A percentile compares a stretch with the other conserved stretches of the same genome.
Conservation (phyloP, 2,888 invertebrate species). For the Liposcelis brunnea region DNA sequence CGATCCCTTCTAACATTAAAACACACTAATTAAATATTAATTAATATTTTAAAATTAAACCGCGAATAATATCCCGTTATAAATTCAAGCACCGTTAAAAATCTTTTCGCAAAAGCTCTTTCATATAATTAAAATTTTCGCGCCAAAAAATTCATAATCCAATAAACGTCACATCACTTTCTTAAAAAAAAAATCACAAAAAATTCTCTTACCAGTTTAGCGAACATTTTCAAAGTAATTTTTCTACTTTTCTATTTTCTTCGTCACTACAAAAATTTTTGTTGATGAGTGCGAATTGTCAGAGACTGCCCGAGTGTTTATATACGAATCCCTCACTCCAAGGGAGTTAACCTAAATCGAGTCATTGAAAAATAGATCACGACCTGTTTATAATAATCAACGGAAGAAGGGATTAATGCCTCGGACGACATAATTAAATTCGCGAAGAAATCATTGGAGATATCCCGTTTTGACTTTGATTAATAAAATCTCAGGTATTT, state of each 20-base stretch:
- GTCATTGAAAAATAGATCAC: slow-evolving; percentile 9
- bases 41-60: no score
- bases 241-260: not conserved
- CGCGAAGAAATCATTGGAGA: no score
- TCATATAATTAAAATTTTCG: not conserved
- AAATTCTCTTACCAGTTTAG: slow-evolving; percentile 4
- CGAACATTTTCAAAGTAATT: slow-evolving; percentile 6
- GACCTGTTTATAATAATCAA: not conserved
- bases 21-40: no score
- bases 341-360: slow-evolving; percentile 6
- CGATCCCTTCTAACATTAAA: no score
- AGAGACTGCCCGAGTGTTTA: slow-evolving; percentile 3
- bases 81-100: no score
- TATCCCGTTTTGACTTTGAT: no score
- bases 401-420: no score
- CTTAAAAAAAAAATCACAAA: not conserved
- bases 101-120: no score
- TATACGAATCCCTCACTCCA: not conserved
- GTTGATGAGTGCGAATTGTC: slow-evolving; percentile 6
- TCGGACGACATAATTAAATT: no score
- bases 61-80: no score
- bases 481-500: no score
- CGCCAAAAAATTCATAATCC: not conserved
- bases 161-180: not conserved
- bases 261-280: not conserved